These are phyloP conservation scores for Alsophila aescularia DNA, from an alignment of 2,888 invertebrate species.

Conservation along the genomic window DNA sequence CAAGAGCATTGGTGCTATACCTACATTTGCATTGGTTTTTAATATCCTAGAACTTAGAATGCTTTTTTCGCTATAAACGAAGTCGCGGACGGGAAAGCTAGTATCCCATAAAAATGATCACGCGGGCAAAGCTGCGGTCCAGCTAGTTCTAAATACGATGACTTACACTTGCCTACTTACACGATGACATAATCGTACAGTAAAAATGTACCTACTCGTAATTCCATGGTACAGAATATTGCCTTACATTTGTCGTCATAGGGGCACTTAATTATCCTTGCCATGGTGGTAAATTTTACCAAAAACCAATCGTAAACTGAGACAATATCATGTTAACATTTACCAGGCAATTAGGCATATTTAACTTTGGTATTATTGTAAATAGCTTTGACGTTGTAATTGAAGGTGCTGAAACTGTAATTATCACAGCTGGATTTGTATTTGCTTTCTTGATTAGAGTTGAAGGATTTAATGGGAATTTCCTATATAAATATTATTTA, in stretches of 20 bases:
- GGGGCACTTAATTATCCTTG: conserved; percentile 15
- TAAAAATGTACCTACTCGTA: no score
- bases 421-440: conserved; percentile 1
- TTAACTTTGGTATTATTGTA: conserved; percentile 17
- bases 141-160: no score
- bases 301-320: conserved; percentile 8
- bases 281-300: conserved; percentile 2
- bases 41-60: no score
- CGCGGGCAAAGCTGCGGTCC: no score
- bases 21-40: no score
- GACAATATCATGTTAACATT: conserved; percentile 27
- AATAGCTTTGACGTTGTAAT: conserved; percentile 9
- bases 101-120: no score
- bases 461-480: not conserved
- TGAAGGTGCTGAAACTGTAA: not conserved
- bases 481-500: not conserved
- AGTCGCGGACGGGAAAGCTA: no score
- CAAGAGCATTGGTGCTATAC: no score
- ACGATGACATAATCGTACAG: no score
- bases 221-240: no score
- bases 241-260: not conserved
- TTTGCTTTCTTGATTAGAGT: conserved; percentile 12
- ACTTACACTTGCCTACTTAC: no score
- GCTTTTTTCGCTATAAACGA: no score
- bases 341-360: conserved; percentile 34